Percentiles rank a stretch among this genome's conserved stretches.
These are phyloP conservation scores for Synergus laeviventris DNA, from an alignment of 2,888 invertebrate genomes.

Conservation along the genomic window DNA sequence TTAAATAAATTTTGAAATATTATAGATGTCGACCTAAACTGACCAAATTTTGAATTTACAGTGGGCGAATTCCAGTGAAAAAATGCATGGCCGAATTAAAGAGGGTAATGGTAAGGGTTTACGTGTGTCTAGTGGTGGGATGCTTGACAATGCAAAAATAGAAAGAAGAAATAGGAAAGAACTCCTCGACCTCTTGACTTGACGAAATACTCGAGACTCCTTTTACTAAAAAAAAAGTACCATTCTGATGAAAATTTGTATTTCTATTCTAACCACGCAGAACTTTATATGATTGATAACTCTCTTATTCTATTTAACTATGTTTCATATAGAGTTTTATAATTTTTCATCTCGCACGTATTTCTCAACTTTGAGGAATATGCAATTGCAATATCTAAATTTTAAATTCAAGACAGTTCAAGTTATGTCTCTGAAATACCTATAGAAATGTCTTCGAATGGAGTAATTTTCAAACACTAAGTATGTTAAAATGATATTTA, in stretches of 20 bases:
- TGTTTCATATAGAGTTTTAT: neutral
- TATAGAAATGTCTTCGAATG: neutral
- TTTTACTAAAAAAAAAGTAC: neutral
- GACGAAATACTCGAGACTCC: neutral
- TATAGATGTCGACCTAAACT: too few relatives aligned
- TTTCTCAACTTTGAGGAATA: neutral
- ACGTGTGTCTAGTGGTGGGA: slow-evolving; percentile 14
- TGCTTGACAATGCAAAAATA: slow-evolving; percentile 34
- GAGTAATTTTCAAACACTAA: neutral
- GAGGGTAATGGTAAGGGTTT: slow-evolving; percentile 15
- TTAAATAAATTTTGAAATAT: too few relatives aligned
- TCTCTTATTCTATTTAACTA: neutral
- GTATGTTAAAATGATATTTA: neutral
- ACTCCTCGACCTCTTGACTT: slow-evolving; percentile 22
- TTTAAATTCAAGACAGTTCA: neutral
- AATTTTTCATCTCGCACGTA: neutral
- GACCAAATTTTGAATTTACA: too few relatives aligned
- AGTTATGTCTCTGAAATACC: neutral
- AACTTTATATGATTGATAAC: neutral
- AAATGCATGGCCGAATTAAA: neutral
- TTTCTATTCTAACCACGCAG: neutral
- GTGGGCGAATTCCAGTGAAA: neutral
- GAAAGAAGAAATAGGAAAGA: slow-evolving; percentile 29
- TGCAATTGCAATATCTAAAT: neutral
- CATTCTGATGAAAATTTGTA: slow-evolving; percentile 2